phyloP scores from a whole-genome alignment of 2,113 vertebrate species.

The Dicerorhinus sumatrensis region DNA sequence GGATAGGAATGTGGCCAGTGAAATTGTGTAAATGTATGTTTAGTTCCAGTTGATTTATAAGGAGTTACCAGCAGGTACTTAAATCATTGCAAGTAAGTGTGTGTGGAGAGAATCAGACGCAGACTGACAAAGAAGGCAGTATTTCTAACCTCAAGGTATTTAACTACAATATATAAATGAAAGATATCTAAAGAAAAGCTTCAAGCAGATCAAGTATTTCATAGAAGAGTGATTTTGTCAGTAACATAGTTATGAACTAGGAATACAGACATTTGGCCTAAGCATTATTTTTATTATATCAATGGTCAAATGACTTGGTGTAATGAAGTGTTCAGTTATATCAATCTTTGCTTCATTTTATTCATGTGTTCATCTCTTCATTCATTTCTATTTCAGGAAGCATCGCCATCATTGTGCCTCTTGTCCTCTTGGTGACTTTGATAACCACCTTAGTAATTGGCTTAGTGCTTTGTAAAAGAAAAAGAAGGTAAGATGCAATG shows the following conservation, averaged over 20 bases:
- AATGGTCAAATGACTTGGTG: background rate
- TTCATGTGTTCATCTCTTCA: background rate
- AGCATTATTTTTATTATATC: background rate
- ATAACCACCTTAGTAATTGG: slow-evolving; percentile 96
- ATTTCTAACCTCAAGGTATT: background rate
- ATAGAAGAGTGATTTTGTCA: background rate
- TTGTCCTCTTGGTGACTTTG: slow-evolving; percentile 95
- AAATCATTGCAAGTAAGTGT: background rate
- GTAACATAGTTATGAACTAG: background rate
- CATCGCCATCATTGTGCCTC: slow-evolving; percentile 98
- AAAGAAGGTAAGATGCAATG: slow-evolving; percentile 91
- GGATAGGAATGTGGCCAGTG: background rate
- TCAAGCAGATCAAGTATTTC: background rate
- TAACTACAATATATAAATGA: background rate
- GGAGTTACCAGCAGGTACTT: background rate
- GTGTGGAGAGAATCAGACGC: background rate
- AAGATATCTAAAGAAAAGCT: background rate
- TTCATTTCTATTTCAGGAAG: slow-evolving; percentile 91
- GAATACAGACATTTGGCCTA: background rate
- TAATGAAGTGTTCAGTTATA: background rate
- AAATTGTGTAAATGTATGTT: background rate
- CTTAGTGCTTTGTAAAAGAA: slow-evolving; percentile 96
- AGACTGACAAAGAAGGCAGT: background rate
- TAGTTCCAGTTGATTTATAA: background rate
- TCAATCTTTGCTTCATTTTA: background rate